Evolutionary conservation across 2,888 invertebrate genomes (phyloP), one percentile per base, ranked within the genome.

Genomic region (Apodemia hepburni): DNA sequence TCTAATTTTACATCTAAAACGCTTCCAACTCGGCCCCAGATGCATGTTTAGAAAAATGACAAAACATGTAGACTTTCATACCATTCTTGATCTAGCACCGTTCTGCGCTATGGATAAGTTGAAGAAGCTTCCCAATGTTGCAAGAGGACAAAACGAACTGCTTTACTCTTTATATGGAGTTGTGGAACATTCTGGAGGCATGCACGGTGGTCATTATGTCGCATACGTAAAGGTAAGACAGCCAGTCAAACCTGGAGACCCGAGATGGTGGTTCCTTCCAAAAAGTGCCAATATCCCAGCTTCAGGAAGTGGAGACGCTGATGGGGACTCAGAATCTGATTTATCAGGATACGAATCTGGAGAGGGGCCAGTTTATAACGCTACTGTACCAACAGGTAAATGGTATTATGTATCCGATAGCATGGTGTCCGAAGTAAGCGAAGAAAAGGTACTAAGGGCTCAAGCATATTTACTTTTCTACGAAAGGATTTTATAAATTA

Each of bases 401-500:
- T 99, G 99, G 99, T 99, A 96, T 89, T 96, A 96, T 80, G 95
- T 98, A 60, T 98, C 98, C 64, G 99, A 99, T 88, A 96, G 96
- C 65, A 94, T 95, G 76, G 98, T 98, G 0, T 93, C 93, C 49
- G 96, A 97, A 80, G 96, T 97, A 29, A 92, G 93, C 64, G 97
- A 98, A 82, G 94, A 95, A 3, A 93, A 94, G 69, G 98, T 98
- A 65, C 92, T 98, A 58, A 92, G 93, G 71, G 95, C 96, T 65
- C 97, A 99, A 85, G 99, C 99, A 17, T 99, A 99, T 87, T 93
- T 99, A 61, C 93, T 99, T 49, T 99, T 99, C 89, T 99, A 99
- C 85, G 98, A 99, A 86, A 94, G 98, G 83, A 96, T 98, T 82
- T 92, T 95, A 84, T 97, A 95, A 84, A 71, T 63, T 60, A 61